Evolutionary conservation across 2,888 invertebrate genomes (phyloP).

Genomic region (Cataglyphis livida): DNA sequence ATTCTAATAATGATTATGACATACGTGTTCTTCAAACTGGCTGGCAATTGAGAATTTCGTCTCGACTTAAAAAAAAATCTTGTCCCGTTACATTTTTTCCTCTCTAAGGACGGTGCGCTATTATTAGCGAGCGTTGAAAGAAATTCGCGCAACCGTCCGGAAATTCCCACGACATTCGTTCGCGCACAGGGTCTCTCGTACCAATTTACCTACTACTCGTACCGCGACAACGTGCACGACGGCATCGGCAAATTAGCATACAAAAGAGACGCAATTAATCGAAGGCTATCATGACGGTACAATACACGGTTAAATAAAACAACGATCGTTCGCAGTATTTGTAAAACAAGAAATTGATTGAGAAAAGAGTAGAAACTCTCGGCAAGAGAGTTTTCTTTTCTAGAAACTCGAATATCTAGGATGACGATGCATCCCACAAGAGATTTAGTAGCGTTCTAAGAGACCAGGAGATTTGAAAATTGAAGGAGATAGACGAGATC

Average conservation of each 20-base stretch:
- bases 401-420: not conserved
- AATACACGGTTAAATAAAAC: conserved; percentile 1
- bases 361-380: not conserved
- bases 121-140: conserved; percentile 18
- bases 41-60: not conserved
- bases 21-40: not conserved
- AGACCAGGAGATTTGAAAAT: not conserved
- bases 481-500: not conserved
- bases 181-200: conserved; percentile 19
- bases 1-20: not conserved
- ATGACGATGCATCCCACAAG: not conserved
- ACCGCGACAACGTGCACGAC: conserved; percentile 10
- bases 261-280: conserved; percentile 49
- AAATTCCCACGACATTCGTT: conserved; percentile 47
- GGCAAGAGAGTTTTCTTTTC: not conserved
- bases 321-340: not conserved
- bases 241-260: conserved; percentile 51
- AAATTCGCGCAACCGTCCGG: conserved; percentile 38
- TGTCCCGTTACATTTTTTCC: conserved; percentile 7
- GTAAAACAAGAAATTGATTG: conserved; percentile 5
- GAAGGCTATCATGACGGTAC: conserved; percentile 7
- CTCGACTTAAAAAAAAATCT: not conserved
- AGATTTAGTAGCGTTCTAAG: not conserved
- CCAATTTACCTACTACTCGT: conserved; percentile 33
- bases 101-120: not conserved